Base-by-base conservation (phyloP, 1,140 invertebrate species). In the Ostrea denselamellosa region DNA sequence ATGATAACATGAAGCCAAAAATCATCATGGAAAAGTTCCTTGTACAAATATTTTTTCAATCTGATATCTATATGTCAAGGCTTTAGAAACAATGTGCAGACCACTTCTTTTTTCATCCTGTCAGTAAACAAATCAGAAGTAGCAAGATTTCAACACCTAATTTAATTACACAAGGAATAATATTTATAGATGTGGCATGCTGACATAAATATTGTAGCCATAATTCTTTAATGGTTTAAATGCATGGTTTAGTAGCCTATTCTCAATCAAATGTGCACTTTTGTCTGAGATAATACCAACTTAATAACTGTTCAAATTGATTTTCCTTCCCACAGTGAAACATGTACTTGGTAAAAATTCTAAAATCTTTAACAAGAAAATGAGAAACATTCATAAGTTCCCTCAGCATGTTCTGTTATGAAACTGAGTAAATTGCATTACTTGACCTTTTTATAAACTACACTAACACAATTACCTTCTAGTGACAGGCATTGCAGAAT, bases 401-500 rank as follows among this genome's bases (percentile, higher is more conserved):
- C 5, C 34, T 44, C 34, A 44, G 5, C 34, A 44, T 44, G 34
- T 2, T 44, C 34, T 44, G 34, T 44, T 44, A 44, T 44, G 34
- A 44, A 44, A 44, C 34, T 44, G 34, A 44, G 34, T 44, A 44
- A 44, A 44, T 5, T 44, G 34, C 34, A 44, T 44, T 44, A 44
- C 34, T 44, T 44, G 34, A 44, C 34, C n/a, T n/a, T 44, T 44
- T 44, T 44, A 44, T 2, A 44, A 44, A 44, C 34, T 44, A 44
- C 34, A 44, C 2, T 44, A 5, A 5, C 10, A 12, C 12, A 85
- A 85, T 77, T 56, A 89, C 88, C 88, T 89, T 89, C 88, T 71
- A 77, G 53, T 52, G 65, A 81, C 12, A 89, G 77, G 52, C 85
- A 87, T 53, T 85, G 85, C 9, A 56, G 84, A 83, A 89, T 89